Percentiles rank a stretch among this genome's conserved stretches.
These are phyloP conservation scores for Plotosus lineatus DNA, from an alignment of 2,113 vertebrate species.

Conservation along the genomic window DNA sequence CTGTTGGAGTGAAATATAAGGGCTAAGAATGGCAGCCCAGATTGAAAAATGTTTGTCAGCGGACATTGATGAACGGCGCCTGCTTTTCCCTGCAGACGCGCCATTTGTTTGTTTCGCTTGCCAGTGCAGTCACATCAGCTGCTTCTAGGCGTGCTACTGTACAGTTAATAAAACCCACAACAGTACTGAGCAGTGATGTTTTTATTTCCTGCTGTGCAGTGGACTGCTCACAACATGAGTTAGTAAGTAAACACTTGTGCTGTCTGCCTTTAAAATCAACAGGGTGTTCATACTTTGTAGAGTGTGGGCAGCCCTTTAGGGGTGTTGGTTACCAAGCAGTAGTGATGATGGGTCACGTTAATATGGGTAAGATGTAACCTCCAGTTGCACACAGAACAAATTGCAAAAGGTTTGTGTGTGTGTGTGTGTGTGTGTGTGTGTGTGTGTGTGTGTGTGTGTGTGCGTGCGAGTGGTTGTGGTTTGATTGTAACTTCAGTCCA, in stretches of 20 bases:
- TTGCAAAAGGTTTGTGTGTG: constrained; percentile 23
- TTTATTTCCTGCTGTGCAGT: constrained; percentile 45
- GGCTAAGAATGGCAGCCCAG: constrained; percentile 23
- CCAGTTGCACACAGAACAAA: constrained; percentile 24
- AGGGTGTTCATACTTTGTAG: constrained; percentile 33
- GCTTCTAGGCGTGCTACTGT: constrained; percentile 46
- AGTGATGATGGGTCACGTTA: neutral
- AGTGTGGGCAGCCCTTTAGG: neutral
- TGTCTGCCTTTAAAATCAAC: constrained; percentile 34
- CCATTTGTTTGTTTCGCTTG: constrained; percentile 50
- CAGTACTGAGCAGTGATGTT: constrained; percentile 41
- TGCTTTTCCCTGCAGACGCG: constrained; percentile 32
- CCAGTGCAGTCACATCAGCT: constrained; percentile 41
- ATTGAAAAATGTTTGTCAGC: constrained; percentile 30
- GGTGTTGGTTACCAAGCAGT: neutral
- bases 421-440: constrained; percentile 35
- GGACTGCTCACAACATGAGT: constrained; percentile 23
- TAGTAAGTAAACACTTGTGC: constrained; percentile 39
- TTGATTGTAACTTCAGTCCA: constrained; percentile 36
- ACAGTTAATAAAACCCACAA: constrained; percentile 50
- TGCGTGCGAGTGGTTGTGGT: constrained; percentile 40
- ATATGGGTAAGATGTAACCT: constrained; percentile 25
- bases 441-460: constrained; percentile 26
- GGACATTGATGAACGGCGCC: constrained; percentile 32
- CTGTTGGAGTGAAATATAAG: constrained; percentile 30